Conservation (phyloP, 2,113 vertebrate genomes). For the Thamnaconus septentrionalis region DNA sequence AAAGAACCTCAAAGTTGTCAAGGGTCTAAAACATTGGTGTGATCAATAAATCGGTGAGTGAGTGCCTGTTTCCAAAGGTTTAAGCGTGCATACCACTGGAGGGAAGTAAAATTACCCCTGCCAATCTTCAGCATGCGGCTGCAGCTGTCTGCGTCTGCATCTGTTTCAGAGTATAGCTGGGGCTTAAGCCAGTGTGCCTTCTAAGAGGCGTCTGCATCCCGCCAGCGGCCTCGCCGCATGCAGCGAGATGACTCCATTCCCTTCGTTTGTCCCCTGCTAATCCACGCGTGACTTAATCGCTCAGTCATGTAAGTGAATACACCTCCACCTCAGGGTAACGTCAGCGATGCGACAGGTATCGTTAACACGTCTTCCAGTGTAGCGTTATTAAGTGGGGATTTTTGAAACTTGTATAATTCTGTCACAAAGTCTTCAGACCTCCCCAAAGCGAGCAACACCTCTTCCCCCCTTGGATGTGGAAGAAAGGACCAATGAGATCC, state of each 20-base stretch:
- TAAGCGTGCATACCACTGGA: too few relatives aligned
- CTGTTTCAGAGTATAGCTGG: too few relatives aligned
- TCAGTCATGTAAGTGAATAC: slow-evolving; percentile 22
- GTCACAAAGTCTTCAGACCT: background rate
- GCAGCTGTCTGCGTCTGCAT: too few relatives aligned
- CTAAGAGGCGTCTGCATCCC: slow-evolving; percentile 63
- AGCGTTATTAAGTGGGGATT: background rate
- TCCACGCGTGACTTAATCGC: slow-evolving; percentile 20
- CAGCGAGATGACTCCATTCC: slow-evolving; percentile 26
- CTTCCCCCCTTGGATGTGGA: too few relatives aligned
- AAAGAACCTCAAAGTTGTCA: too few relatives aligned
- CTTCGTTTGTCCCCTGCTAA: background rate
- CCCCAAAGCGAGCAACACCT: too few relatives aligned
- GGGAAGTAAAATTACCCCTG: too few relatives aligned
- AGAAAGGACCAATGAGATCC: too few relatives aligned
- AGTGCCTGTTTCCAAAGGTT: too few relatives aligned
- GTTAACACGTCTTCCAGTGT: background rate
- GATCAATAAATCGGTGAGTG: too few relatives aligned
- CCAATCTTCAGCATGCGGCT: too few relatives aligned
- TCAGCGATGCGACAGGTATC: background rate
- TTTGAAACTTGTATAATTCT: slow-evolving; percentile 3
- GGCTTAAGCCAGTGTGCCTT: slow-evolving; percentile 24
- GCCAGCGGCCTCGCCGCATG: slow-evolving; percentile 39
- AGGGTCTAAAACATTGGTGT: too few relatives aligned
- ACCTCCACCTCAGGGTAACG: slow-evolving; percentile 2